Evolutionary conservation across 2,113 vertebrate species (phyloP), one percentile per base, ranked within the genome.

Genomic region (Mastomys natalensis): DNA sequence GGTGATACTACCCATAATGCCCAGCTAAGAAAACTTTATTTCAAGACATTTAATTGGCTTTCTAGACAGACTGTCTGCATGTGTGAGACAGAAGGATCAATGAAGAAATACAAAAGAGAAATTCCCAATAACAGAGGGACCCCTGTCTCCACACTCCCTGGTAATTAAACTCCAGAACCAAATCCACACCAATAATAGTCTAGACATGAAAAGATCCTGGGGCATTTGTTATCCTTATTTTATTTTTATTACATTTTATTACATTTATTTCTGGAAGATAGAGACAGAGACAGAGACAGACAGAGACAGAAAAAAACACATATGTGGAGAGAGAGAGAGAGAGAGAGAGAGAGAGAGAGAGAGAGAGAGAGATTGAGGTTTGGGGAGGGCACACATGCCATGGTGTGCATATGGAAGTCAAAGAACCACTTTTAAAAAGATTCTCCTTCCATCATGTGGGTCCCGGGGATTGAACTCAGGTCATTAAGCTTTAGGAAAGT

Each of bases 101-200:
- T 29, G n/a, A 62, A 17, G 7, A 2, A 66, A 29, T 17, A 68
- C 10, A 16, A n/a, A 3, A 22, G 1, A 29, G 0, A 43, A 4
- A 21, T 43, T 48, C 16, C 53, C 53, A 0, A 5, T 26, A 72
- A 82, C 8, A 55, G n/a, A 3, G 4, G 24, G 10, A 48, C 16
- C 21, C 31, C 31, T 60, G 37, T 19, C n/a, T 62, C 34, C 51
- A 5, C 0, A 16, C 3, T 29, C 7, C 22, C 68, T 88, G 80
- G 68, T 55, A 88, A 90, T 78, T 17, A 24, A 77, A 89, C 26
- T 29, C 15, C 51, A 58, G 40, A 22, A 85, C 16, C 13, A 93
- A 55, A 72, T 73, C 58, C 26, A 51, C 70, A 81, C 15, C 5
- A 93, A 6, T 24, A 51, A 31, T 58, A 80, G n/a, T 87, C 37